phyloP scores from a whole-genome alignment of 2,888 invertebrate species.

The Cerceris ruficornis region DNA sequence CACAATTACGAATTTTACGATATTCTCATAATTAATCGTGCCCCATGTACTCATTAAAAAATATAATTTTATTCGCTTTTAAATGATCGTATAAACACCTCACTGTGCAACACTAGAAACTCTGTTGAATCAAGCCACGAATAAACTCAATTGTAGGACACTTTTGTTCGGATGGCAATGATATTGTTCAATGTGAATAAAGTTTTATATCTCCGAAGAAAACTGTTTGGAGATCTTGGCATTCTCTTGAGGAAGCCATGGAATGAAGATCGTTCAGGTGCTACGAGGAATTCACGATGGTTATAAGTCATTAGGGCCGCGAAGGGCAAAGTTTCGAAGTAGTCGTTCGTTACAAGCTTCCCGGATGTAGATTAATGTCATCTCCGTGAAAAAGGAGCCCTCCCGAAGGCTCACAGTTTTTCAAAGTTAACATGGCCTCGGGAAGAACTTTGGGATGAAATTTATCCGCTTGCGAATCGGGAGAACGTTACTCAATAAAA shows the following conservation, averaged over 20 bases:
- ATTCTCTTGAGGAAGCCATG: conserved; percentile 38
- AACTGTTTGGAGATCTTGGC: conserved; percentile 3
- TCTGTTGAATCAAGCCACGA: too few species aligned
- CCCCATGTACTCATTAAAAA: too few species aligned
- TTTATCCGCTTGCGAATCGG: neutral
- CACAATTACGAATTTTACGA: too few species aligned
- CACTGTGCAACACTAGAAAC: too few species aligned
- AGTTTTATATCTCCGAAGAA: too few species aligned
- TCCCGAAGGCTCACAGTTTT: neutral
- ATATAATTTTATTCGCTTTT: too few species aligned
- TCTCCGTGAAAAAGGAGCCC: conserved; percentile 11
- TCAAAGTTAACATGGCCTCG: neutral
- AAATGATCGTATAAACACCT: too few species aligned
- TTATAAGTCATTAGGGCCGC: conserved; percentile 30
- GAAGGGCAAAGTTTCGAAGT: conserved; percentile 41
- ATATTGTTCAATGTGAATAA: too few species aligned
- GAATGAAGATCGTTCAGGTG: conserved; percentile 54
- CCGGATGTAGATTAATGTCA: conserved; percentile 49
- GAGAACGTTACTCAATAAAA: too few species aligned
- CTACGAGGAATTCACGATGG: conserved; percentile 23
- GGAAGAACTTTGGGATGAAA: neutral
- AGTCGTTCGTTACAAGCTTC: conserved; percentile 45
- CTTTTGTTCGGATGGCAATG: too few species aligned
- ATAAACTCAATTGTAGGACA: too few species aligned
- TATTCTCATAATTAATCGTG: too few species aligned